phyloP scores from a whole-genome alignment of 2,888 invertebrate genomes.

The Thymelicus lineola region DNA sequence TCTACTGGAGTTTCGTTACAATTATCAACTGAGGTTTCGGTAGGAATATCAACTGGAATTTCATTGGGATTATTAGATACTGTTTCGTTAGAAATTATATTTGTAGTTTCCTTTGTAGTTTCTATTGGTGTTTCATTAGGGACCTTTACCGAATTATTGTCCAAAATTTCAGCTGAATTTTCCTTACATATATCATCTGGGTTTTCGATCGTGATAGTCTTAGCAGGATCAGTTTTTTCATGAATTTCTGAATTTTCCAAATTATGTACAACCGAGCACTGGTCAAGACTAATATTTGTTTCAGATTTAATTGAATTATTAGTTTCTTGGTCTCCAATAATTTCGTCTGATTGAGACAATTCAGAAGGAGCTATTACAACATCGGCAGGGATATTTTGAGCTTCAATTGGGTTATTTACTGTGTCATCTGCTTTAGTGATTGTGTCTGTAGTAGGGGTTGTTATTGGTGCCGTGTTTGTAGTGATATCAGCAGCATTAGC shows the following conservation, averaged over 20 bases:
- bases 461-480: conserved; percentile 62
- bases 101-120: neutral
- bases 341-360: conserved; percentile 21
- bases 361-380: conserved; percentile 30
- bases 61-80: neutral
- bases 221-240: neutral
- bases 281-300: conserved; percentile 12
- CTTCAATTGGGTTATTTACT: conserved; percentile 46
- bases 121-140: neutral
- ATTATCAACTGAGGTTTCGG: neutral
- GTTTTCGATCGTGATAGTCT: neutral
- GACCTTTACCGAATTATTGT: neutral
- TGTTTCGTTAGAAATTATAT: neutral
- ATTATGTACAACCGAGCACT: neutral
- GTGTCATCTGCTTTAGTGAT: conserved; percentile 55
- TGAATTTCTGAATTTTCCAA: conserved; percentile 15
- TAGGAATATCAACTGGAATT: neutral
- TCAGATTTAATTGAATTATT: conserved; percentile 27
- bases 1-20: neutral
- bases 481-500: conserved; percentile 69
- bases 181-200: neutral
- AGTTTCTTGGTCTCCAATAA: conserved; percentile 24
- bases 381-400: conserved; percentile 36
- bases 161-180: neutral
- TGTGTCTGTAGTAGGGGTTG: conserved; percentile 54